Base-by-base conservation (phyloP, 2,113 vertebrate species). In the Eolophus roseicapilla region DNA sequence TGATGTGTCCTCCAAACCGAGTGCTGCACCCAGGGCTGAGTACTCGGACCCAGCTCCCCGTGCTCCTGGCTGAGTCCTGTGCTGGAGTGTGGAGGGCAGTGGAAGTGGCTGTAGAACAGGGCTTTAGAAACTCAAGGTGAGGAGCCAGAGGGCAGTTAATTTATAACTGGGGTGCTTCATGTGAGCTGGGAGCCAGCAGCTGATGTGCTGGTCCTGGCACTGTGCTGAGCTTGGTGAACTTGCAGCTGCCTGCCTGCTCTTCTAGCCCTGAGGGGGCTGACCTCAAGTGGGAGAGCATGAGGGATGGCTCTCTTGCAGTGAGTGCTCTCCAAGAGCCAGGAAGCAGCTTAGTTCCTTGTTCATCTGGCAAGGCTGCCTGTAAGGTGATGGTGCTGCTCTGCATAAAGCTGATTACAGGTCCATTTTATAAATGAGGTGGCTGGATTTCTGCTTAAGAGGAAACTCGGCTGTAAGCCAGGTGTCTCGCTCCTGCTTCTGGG, bases 351-450 rank as follows among this genome's bases (percentile, higher is more conserved):
- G 55, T 25, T 70, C 77, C 28, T n/a, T 31, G n/a, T 33, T 74
- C 18, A 7, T 33, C 24, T 52, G 79, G 24, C 69, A n/a, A 39
- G 70, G 70, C 62, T 37, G 64, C 35, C 52, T 46, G 63, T 18
- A 3, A 53, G 60, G 49, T 47, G 82, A 17, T 46, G 46, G 11
- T 81, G 62, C 11, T 70, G 59, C 44, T 82, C 43, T 5, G 15
- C 62, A 39, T 57, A 71, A 79, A 93, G 93, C 95, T 62, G 88
- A 64, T 93, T 73, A 76, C 57, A n/a, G 33, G 3, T 29, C 71
- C 53, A n/a, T 82, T 93, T 73, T n/a, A 6, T 69, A 88, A 64
- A 73, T 62, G 67, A 79, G 29, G 17, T 39, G 63, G 33, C 19
- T 91, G 88, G 57, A 43, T 92, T 90, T 91, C 46, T 50, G 49